Base-by-base conservation (phyloP, 2,797 vertebrate species). In the Malurus splendens region DNA sequence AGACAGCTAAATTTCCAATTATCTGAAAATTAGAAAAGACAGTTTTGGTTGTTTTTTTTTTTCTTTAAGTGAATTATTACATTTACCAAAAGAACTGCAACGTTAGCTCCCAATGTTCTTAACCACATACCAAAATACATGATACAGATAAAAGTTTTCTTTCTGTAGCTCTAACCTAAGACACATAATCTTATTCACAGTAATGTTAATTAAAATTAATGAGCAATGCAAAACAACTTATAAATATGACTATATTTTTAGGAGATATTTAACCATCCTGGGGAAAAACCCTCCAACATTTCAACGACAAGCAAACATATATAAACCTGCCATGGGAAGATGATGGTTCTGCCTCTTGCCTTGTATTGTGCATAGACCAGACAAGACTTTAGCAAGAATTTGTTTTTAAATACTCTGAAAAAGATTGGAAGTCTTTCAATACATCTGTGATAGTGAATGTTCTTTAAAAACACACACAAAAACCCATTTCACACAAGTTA, bases 251-350 rank as follows among this genome's bases (percentile, higher is more conserved):
- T 57, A 7, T 33, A 60, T 32, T 65, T 54, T 72, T 59, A 67
- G 8, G 14, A 51, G 18, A 17, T 32, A 54, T n/a, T 82, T 89
- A 82, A 51, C 24, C 4, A 48, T 4, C 2, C 4, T 24, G 15
- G 3, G 7, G 4, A 1, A 9, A 39, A 23, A 9, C 0, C 2
- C 6, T 24, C 6, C 12, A 66, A 36, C 2, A 30, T 36, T 28
- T 2, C 11, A 77, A 19, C 13, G 38, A 9, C 3, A 83, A 90
- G 30, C 3, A 50, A 39, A 2, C 2, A 2, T n/a, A 3, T 20
- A 61, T 30, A 62, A 85, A 90, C 4, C 14, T 79, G 5, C 36
- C 18, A 44, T 19, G 11, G 27, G 28, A 82, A 57, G 12, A n/a
- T 4, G 64, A 7, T 55, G 0, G 3, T 38, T 82, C 20, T 20